phyloP scores from a whole-genome alignment of 2,888 invertebrate genomes.

The Callyntrura guangdongensis region DNA sequence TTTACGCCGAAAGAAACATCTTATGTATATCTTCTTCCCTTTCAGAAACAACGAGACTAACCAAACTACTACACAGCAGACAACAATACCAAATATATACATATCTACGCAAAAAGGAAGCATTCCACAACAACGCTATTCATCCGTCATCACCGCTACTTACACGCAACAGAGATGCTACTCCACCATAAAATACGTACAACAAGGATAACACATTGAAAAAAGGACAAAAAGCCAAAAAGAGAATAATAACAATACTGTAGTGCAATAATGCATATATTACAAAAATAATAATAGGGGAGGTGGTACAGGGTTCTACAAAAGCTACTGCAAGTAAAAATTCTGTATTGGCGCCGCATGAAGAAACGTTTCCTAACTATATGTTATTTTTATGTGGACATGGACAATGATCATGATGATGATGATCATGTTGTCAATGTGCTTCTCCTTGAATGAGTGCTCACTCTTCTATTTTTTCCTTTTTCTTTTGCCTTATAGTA shows the following conservation, averaged over 20 bases:
- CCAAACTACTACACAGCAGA: no score
- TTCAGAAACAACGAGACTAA: slow-evolving; percentile 8
- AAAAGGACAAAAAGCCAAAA: not conserved
- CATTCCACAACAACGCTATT: no score
- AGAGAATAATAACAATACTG: slow-evolving; percentile 4
- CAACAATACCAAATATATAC: no score
- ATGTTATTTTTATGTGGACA: not conserved
- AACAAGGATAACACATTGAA: not conserved
- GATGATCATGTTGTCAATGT: slow-evolving; percentile 60
- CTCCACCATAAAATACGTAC: slow-evolving; percentile 66
- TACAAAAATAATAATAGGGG: no score
- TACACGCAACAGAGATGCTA: no score
- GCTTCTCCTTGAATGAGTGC: slow-evolving; percentile 65
- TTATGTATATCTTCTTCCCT: not conserved
- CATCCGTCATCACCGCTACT: slow-evolving; percentile 50
- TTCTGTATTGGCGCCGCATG: not conserved
- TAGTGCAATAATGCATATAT: slow-evolving; percentile 36
- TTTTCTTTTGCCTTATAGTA: not conserved
- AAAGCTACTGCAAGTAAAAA: no score
- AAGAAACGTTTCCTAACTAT: no score
- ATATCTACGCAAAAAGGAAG: no score
- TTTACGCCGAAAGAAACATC: slow-evolving; percentile 27
- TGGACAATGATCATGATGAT: slow-evolving; percentile 28
- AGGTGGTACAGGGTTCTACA: no score
- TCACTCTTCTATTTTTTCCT: slow-evolving; percentile 1